Percentiles rank a stretch among this genome's conserved stretches.
Conservation (phyloP, 2,888 invertebrate species). For the Campaea margaritaria region DNA sequence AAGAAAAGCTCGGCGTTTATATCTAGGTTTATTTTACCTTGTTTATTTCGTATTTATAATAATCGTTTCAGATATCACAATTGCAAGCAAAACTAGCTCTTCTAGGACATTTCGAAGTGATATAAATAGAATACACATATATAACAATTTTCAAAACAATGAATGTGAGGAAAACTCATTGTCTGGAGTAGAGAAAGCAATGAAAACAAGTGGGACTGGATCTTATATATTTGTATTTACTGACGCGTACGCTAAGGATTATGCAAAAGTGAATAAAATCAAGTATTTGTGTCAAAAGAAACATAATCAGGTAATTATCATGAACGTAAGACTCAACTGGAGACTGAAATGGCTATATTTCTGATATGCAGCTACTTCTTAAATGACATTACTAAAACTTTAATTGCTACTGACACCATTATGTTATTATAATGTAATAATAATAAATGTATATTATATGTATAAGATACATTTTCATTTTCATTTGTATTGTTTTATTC, state of each 20-base stretch:
- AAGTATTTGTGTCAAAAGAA: conserved; percentile 40
- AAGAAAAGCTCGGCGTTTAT: too few relatives aligned
- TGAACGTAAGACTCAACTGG: too few relatives aligned
- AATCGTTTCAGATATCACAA: conserved; percentile 26
- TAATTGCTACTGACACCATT: too few relatives aligned
- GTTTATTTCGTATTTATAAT: too few relatives aligned
- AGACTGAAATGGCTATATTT: too few relatives aligned
- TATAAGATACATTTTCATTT: too few relatives aligned
- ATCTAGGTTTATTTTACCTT: too few relatives aligned
- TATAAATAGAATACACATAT: conserved; percentile 21
- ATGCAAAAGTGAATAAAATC: conserved; percentile 27
- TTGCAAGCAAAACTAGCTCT: conserved; percentile 29
- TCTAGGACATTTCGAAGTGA: conserved; percentile 14
- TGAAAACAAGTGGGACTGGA: conserved; percentile 35
- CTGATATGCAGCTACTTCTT: too few relatives aligned
- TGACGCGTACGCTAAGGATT: conserved; percentile 46
- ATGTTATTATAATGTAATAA: too few relatives aligned
- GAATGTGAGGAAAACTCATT: conserved; percentile 40
- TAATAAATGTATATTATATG: too few relatives aligned
- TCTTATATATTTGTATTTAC: conserved; percentile 47
- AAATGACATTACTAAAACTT: too few relatives aligned
- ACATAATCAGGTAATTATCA: conserved; percentile 38
- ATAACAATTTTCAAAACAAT: background rate
- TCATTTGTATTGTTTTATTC: too few relatives aligned
- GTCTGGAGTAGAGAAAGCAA: conserved; percentile 32